These are phyloP conservation scores for Merodon equestris DNA, from an alignment of 2,888 invertebrate species.

Conservation along the genomic window DNA sequence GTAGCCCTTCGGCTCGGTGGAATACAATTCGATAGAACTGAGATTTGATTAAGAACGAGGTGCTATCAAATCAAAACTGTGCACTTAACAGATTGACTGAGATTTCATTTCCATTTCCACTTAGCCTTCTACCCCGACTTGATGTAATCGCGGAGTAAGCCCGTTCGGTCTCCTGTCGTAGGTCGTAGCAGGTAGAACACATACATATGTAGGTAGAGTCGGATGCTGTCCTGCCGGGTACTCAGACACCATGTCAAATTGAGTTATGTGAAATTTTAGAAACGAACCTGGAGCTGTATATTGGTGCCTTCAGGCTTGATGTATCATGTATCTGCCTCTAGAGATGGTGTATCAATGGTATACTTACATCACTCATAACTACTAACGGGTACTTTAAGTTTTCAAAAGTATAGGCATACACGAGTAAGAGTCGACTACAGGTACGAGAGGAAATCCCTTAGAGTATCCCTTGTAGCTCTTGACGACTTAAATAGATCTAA, in stretches of 20 bases:
- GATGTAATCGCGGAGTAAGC: constrained; percentile 55
- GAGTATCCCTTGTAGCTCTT: constrained; percentile 1
- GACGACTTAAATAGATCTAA: too few relatives aligned
- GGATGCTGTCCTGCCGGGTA: constrained; percentile 29
- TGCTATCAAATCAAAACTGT: constrained; percentile 65
- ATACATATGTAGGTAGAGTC: too few relatives aligned
- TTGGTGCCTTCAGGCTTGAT: background rate
- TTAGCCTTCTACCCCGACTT: background rate
- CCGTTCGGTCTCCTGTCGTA: constrained; percentile 54
- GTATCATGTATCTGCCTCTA: constrained; percentile 28
- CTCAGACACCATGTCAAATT: constrained; percentile 53
- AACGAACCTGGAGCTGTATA: constrained; percentile 25
- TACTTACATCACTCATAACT: constrained; percentile 30
- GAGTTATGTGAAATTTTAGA: constrained; percentile 57
- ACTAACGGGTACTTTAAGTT: constrained; percentile 26
- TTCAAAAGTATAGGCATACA: constrained; percentile 7
- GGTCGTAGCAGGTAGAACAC: constrained; percentile 17
- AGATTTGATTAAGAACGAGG: constrained; percentile 64
- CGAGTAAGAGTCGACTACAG: background rate
- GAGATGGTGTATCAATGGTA: constrained; percentile 23
- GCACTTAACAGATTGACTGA: constrained; percentile 66
- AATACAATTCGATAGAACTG: constrained; percentile 51
- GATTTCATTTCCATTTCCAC: constrained; percentile 9
- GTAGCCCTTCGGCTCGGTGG: background rate
- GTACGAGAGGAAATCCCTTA: background rate